Base-by-base conservation (phyloP, 2,888 invertebrate genomes). In the Matsumyia berberina region DNA sequence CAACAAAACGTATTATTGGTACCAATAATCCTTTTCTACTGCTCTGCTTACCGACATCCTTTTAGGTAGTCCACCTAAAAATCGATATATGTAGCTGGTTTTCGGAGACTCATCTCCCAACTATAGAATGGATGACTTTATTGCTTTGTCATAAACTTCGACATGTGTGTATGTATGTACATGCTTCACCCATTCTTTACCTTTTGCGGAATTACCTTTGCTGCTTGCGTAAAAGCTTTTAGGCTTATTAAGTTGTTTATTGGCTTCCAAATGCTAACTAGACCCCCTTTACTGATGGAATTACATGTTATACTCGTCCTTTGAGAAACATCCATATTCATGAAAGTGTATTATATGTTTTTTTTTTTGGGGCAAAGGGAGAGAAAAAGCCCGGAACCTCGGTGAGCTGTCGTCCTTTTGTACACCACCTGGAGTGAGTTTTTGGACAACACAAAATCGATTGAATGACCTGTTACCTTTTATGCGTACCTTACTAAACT, bases 191-290 rank as follows among this genome's bases (percentile, higher is more conserved):
- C 49, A 51, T 29, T 29, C 35, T n/a, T n/a, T 17, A 19, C 7
- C 33, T 42, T 37, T 55, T 19, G 17, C 15, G 31, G 37, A 60
- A 49, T 70, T 58, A 60, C 72, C 58, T 72, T 60, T 72, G 19
- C 39, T 35, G 51, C 39, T 39, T 60, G 39, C 58, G 6, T 51
- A 60, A 72, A 72, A 72, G 72, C 72, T 72, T 72, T 72, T 60
- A 72, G 72, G 51, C 60, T 72, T 60, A 60, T 72, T 60, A 51
- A 60, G 31, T 60, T 60, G 72, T 60, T 72, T 60, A 72, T 72
- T 72, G 29, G 72, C 58, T 60, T 39, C 29, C 58, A 51, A 72
- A 49, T 51, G 58, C 51, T 49, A 51, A 60, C 33, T 24, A 55
- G 55, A 67, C 11, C 57, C 69, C 15, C 37, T 31, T 8, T 11